Base-by-base conservation (phyloP, 2,797 vertebrate genomes). In the Pelobates cultripes region DNA sequence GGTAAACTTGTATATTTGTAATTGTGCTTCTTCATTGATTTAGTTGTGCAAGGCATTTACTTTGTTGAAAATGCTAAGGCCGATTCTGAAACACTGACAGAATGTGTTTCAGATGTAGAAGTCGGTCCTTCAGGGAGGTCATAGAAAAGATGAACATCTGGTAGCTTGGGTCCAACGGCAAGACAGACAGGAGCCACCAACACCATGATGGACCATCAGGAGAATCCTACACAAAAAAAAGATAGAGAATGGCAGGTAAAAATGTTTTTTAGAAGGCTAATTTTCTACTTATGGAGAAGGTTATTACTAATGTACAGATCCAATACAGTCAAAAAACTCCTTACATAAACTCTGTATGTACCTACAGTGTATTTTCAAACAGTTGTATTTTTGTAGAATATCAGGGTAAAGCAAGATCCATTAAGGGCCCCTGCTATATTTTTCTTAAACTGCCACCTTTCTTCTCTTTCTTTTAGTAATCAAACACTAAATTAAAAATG, bases 181-280 rank as follows among this genome's bases (percentile, higher is more conserved):
- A 92, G 55, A 96, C 91, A 15, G 96, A 97, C 73, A 97, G 88
- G 79, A 97, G 92, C 96, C 97, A 98, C 97, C 97, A 98, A 88
- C 96, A 97, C 97, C 97, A 98, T 0, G 87, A 88, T 0, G 96
- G 97, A 75, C 96, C 96, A 0, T 96, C 94, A 45, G 91, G 86
- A 0, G 86, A 95, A 17, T 91, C 95, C 97, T 97, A 85, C 2
- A 69, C 79, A 57, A 12, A 57, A 57, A 6, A 57, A 15, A 57
- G 13, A 57, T 51, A 57, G 13, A 4, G 55, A 14, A 57, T 4
- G 13, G 13, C 13, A 14, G 13, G 55, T 15, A 1, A 12, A 12
- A 12, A 57, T 57, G 55, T 51, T 51, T 28, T 28, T 28, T 28
- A 28, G 28, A 28, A 28, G 28, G 28, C 28, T 28, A 28, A 28